These are phyloP conservation scores for Paramormyrops kingsleyae DNA, from an alignment of 2,113 vertebrate genomes.

Conservation along the genomic window DNA sequence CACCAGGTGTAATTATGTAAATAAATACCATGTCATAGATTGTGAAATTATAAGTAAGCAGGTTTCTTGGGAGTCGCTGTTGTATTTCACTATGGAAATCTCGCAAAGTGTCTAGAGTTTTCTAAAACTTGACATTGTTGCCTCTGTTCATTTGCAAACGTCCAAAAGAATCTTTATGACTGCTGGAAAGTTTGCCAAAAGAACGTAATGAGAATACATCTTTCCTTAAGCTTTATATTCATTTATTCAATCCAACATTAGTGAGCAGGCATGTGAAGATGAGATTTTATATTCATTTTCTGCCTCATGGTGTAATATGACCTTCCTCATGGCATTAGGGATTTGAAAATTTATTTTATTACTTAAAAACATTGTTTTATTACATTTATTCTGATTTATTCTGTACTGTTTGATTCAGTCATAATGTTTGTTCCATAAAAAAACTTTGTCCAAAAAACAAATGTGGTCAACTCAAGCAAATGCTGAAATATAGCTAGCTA, in stretches of 20 bases:
- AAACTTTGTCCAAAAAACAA: no score
- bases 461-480: background rate
- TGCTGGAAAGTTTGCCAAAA: background rate
- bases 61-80: background rate
- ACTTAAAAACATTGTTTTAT: background rate
- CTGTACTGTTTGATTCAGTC: background rate
- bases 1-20: slow-evolving; percentile 18
- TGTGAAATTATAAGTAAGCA: background rate
- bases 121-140: background rate
- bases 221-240: background rate
- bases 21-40: background rate
- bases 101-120: background rate
- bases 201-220: background rate
- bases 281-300: background rate
- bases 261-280: background rate
- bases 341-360: slow-evolving; percentile 5
- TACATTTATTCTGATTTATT: background rate
- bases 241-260: background rate
- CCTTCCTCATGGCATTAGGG: background rate
- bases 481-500: background rate
- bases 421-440: background rate
- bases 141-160: background rate
- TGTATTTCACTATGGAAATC: background rate
- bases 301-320: background rate
- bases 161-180: background rate